Evolutionary conservation across 2,797 vertebrate species (phyloP).

Genomic region (Tokudaia tokunoshimensis): DNA sequence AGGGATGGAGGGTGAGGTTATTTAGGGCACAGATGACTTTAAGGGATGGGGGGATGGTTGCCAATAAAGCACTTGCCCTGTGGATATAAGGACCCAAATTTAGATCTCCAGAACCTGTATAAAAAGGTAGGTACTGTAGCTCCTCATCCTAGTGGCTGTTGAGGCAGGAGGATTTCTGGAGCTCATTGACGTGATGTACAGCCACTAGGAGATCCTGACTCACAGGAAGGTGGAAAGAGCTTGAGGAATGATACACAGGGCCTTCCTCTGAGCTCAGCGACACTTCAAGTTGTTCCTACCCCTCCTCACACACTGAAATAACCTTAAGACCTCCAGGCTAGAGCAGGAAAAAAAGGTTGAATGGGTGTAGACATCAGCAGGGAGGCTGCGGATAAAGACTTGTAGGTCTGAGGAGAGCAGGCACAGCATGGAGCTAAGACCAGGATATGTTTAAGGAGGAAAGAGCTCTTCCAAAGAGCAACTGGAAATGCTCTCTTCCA

Average conservation of each 20-base stretch:
- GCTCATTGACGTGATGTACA: neutral
- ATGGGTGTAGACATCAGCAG: neutral
- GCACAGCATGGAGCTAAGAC: neutral
- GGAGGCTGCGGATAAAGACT: neutral
- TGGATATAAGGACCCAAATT: neutral
- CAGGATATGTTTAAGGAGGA: neutral
- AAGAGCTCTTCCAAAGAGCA: neutral
- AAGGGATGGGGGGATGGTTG: no score
- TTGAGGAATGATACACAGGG: neutral
- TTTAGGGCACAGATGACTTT: neutral
- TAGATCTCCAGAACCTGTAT: neutral
- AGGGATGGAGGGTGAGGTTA: fast-evolving
- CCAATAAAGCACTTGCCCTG: neutral
- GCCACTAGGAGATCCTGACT: neutral
- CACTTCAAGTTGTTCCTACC: no score
- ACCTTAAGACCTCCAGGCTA: neutral
- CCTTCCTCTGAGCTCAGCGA: neutral
- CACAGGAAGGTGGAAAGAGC: neutral
- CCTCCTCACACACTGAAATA: neutral
- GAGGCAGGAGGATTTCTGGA: neutral
- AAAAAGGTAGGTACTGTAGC: neutral
- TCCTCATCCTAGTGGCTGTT: neutral
- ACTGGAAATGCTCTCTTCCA: neutral
- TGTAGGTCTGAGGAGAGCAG: neutral
- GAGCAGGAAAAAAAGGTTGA: neutral